Percentiles rank a stretch among this genome's conserved stretches.
These are phyloP conservation scores for Tragulus kanchil DNA, from an alignment of 2,113 vertebrate genomes.

Conservation along the genomic window DNA sequence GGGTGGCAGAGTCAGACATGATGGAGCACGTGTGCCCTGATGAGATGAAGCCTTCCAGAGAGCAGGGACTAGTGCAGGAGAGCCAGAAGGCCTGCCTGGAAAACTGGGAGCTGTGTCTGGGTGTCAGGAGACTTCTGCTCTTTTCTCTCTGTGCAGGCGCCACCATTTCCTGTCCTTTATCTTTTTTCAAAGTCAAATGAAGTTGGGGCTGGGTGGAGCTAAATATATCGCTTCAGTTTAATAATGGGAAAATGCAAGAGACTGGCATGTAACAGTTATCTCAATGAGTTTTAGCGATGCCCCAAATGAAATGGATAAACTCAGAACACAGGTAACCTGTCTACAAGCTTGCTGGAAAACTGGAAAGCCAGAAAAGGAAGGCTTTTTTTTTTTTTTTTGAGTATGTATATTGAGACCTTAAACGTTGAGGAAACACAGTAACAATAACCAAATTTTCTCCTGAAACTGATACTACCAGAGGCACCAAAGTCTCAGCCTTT, in stretches of 20 bases:
- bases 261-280: background rate
- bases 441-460: background rate
- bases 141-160: background rate
- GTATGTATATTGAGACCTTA: background rate
- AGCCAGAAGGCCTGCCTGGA: background rate
- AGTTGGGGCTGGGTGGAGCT: background rate
- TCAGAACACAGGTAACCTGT: background rate
- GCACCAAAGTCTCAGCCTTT: background rate
- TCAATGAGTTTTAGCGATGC: background rate
- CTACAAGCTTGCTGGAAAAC: background rate
- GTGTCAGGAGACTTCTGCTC: background rate
- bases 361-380: background rate
- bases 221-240: background rate
- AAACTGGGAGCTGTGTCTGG: background rate
- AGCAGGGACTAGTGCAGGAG: background rate
- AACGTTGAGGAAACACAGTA: background rate
- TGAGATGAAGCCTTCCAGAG: background rate
- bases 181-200: slow-evolving; percentile 23
- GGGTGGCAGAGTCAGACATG: background rate
- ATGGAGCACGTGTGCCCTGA: background rate
- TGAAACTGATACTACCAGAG: background rate
- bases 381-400: background rate
- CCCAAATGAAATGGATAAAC: background rate
- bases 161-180: background rate
- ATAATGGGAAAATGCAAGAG: background rate